Evolutionary conservation across 2,113 vertebrate species (phyloP).

Genomic region (Eudyptes chrysolophus): DNA sequence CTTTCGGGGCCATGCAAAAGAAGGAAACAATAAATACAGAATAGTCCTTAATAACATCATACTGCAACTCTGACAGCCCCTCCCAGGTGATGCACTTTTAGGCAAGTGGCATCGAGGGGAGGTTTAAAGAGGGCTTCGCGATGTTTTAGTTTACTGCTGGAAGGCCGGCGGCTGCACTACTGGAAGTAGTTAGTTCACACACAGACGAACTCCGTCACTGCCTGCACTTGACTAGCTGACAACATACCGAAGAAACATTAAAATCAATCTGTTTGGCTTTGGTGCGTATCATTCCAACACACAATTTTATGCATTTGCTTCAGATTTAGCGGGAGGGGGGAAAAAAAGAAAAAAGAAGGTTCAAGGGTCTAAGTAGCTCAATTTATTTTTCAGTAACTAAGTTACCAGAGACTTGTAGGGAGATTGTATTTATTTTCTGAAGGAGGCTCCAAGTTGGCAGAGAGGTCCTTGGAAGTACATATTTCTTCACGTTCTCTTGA

Average conservation of each 20-base stretch:
- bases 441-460: constrained; percentile 79
- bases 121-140: not conserved
- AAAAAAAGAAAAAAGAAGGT: not conserved
- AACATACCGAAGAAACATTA: constrained; percentile 54
- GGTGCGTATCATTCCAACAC: constrained; percentile 25
- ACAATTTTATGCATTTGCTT: constrained; percentile 63
- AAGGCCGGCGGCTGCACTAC: not conserved
- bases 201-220: not conserved
- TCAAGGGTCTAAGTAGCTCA: constrained; percentile 75
- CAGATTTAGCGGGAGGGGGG: not conserved
- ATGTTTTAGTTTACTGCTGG: not conserved
- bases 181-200: constrained; percentile 38
- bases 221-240: not conserved
- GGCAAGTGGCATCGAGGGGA: not conserved
- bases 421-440: constrained; percentile 79
- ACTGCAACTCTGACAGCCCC: not conserved
- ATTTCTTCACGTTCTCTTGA: constrained; percentile 82
- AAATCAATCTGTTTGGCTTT: constrained; percentile 37
- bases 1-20: not conserved
- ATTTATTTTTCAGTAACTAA: constrained; percentile 84
- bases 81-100: not conserved
- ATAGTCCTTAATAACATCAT: not conserved
- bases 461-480: constrained; percentile 78
- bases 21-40: not conserved
- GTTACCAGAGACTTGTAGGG: constrained; percentile 74